These are phyloP conservation scores for Bos taurus DNA, from an alignment of 2,113 vertebrate species.

Conservation along the genomic window DNA sequence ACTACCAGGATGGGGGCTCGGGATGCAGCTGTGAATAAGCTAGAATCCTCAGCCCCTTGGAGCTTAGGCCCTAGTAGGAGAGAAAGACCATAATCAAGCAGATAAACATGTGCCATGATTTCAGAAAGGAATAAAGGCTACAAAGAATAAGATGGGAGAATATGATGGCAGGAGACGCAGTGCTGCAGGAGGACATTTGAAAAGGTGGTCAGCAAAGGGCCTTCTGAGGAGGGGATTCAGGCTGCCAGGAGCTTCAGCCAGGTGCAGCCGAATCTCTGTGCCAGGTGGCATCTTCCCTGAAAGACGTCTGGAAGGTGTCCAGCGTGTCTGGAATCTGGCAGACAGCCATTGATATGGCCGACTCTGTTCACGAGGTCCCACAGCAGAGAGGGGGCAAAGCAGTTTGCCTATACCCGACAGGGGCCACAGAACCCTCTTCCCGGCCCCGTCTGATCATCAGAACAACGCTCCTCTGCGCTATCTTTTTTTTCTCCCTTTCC, in stretches of 20 bases:
- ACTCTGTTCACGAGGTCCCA: accelerated
- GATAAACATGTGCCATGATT: not conserved
- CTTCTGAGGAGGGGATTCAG: too few relatives aligned
- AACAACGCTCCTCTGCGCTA: not conserved
- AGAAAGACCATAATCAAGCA: not conserved
- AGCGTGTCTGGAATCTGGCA: accelerated
- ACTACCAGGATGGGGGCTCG: accelerated
- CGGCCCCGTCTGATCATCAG: accelerated
- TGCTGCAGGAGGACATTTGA: not conserved
- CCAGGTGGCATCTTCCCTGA: not conserved
- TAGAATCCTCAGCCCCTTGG: not conserved
- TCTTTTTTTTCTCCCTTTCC: accelerated
- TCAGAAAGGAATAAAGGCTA: not conserved
- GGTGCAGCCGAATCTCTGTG: accelerated
- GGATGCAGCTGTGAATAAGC: too few relatives aligned
- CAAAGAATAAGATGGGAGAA: not conserved
- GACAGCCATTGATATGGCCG: accelerated
- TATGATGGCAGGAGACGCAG: not conserved
- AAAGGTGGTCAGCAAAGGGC: not conserved
- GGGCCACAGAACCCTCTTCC: not conserved
- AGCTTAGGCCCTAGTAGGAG: accelerated
- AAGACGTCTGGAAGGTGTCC: not conserved
- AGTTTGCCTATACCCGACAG: accelerated
- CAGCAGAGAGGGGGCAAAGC: not conserved
- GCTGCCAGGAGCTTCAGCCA: not conserved